Evolutionary conservation across 2,888 invertebrate genomes (phyloP).

Genomic region (Biston stratarius): DNA sequence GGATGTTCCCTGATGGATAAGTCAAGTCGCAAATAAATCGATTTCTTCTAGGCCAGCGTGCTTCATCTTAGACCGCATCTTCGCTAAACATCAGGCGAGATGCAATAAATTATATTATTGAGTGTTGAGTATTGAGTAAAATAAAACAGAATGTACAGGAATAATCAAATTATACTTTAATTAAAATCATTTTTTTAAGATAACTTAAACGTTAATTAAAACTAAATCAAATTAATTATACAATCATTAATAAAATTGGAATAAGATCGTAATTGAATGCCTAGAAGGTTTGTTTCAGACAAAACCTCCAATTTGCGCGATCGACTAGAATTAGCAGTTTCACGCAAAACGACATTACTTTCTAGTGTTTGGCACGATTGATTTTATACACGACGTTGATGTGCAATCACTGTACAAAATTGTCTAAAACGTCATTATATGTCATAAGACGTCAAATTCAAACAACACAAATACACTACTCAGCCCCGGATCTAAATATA

Average conservation of each 20-base stretch:
- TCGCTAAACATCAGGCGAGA: no score
- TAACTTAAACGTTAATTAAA: constrained; percentile 54
- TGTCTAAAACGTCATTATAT: not conserved
- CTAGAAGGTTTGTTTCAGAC: not conserved
- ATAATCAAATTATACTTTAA: constrained; percentile 52
- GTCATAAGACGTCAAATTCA: not conserved
- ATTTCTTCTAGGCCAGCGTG: no score
- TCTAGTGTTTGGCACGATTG: constrained; percentile 1
- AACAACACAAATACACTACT: constrained; percentile 12
- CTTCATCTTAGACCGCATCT: no score
- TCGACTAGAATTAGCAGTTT: not conserved
- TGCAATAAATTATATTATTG: no score
- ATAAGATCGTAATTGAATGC: constrained; percentile 12
- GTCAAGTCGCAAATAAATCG: no score
- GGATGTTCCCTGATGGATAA: no score
- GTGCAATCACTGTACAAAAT: constrained; percentile 2
- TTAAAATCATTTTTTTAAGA: constrained; percentile 48
- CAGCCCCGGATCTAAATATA: no score
- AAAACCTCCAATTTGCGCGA: not conserved
- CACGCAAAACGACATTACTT: not conserved
- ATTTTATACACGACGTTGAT: not conserved
- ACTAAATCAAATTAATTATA: constrained; percentile 44
- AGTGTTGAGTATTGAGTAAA: no score
- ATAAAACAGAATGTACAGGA: constrained; percentile 57
- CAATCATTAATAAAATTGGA: constrained; percentile 37